Conservation (phyloP, 2,797 vertebrate species). For the Bryconaethiops microstoma region DNA sequence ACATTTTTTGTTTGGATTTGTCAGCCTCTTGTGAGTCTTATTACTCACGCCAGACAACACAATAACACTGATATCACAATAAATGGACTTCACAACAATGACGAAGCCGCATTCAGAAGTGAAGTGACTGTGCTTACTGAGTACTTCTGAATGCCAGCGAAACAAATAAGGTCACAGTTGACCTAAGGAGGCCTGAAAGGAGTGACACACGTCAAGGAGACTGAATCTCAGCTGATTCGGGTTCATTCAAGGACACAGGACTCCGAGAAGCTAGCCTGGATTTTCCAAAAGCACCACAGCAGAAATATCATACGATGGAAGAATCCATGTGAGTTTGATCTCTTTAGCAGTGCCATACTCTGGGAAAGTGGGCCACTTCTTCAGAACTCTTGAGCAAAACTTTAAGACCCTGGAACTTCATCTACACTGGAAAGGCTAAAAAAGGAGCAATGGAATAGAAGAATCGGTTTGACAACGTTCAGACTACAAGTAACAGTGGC, state of each 20-base stretch:
- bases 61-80: constrained; percentile 19
- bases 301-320: not conserved
- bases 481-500: no score
- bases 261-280: not conserved
- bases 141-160: constrained; percentile 11
- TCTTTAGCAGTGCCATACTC: not conserved
- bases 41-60: constrained; percentile 8
- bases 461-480: no score
- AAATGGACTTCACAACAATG: constrained; percentile 33
- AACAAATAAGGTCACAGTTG: constrained; percentile 46
- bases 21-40: constrained; percentile 41
- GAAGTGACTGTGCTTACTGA: not conserved
- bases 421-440: not conserved
- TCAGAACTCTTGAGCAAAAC: not conserved
- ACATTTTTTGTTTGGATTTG: constrained; percentile 11
- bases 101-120: constrained; percentile 26
- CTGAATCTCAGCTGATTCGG: constrained; percentile 14
- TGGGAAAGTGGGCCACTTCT: not conserved
- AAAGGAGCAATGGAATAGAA: not conserved
- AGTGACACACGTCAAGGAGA: constrained; percentile 9
- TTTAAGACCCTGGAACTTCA: not conserved
- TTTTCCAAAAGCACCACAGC: not conserved
- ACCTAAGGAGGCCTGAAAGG: constrained; percentile 16
- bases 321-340: not conserved
- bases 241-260: not conserved